Percentiles rank a stretch among this genome's conserved stretches.
These are phyloP conservation scores for Gadus chalcogrammus DNA, from an alignment of 2,113 vertebrate species.

Conservation along the genomic window DNA sequence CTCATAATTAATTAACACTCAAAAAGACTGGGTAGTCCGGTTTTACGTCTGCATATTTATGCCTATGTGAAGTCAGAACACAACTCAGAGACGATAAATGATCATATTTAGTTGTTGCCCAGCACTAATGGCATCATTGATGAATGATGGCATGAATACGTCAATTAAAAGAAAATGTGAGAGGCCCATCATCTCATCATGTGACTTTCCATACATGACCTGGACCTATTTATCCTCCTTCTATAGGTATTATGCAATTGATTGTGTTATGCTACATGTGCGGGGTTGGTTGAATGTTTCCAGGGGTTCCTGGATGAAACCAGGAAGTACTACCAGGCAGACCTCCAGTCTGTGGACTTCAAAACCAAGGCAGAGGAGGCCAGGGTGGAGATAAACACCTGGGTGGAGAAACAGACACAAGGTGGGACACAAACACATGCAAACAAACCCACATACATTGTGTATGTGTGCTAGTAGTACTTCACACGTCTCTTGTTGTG, in stretches of 20 bases:
- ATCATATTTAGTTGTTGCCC: too few species aligned
- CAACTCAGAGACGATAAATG: too few species aligned
- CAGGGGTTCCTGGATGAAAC: constrained; percentile 66
- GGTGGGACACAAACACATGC: constrained; percentile 40
- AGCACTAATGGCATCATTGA: neutral
- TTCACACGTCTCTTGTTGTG: too few species aligned
- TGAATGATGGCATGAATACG: neutral
- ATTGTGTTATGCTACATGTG: neutral
- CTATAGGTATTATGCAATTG: too few species aligned
- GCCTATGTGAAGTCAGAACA: too few species aligned
- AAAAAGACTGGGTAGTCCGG: too few species aligned
- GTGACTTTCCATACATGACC: neutral
- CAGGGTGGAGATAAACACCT: constrained; percentile 69
- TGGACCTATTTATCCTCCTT: neutral
- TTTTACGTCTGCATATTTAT: too few species aligned
- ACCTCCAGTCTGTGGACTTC: constrained; percentile 72
- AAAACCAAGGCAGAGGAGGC: constrained; percentile 31
- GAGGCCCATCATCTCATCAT: too few species aligned
- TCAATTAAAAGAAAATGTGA: neutral
- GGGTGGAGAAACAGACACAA: constrained; percentile 72
- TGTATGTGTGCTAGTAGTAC: neutral
- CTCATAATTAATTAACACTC: too few species aligned
- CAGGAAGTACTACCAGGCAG: constrained; percentile 61
- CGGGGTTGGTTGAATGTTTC: constrained; percentile 8
- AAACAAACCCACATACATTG: neutral